Evolutionary conservation across 2,113 vertebrate genomes (phyloP).

Genomic region (Menidia beryllina): DNA sequence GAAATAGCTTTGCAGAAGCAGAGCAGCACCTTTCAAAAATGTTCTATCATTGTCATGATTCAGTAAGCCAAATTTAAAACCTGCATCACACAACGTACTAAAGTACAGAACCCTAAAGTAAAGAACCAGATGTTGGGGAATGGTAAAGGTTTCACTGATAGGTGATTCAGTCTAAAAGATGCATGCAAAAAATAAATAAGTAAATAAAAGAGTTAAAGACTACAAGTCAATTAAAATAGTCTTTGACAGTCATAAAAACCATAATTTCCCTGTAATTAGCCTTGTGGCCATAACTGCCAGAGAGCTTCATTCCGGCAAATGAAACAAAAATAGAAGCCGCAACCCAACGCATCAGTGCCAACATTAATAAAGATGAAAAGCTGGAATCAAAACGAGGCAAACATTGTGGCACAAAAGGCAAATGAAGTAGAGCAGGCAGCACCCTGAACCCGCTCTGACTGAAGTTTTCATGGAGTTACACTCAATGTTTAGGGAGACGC

Average conservation of each 20-base stretch:
- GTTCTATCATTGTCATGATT: not conserved
- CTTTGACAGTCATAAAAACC: slow-evolving; percentile 9
- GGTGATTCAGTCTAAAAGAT: not conserved
- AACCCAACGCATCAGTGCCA: slow-evolving; percentile 22
- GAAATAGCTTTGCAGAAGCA: not conserved
- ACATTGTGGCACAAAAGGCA: slow-evolving; percentile 13
- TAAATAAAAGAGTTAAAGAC: not conserved
- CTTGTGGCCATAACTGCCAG: slow-evolving; percentile 2
- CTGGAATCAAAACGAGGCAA: slow-evolving; percentile 27
- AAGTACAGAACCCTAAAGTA: not conserved
- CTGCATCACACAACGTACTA: slow-evolving; percentile 6
- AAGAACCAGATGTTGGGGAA: slow-evolving; percentile 6
- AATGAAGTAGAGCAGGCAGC: not conserved
- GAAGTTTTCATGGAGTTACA: not conserved
- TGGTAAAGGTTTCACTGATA: not conserved
- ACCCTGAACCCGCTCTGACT: not conserved
- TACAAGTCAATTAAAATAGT: not conserved
- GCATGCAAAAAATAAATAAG: not conserved
- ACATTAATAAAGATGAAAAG: slow-evolving; percentile 47
- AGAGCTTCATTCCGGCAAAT: slow-evolving; percentile 33
- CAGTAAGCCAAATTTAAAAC: not conserved
- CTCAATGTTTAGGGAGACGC: not conserved
- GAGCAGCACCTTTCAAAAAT: not conserved
- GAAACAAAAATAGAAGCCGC: slow-evolving; percentile 31
- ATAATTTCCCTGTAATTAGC: slow-evolving; percentile 17